Percentiles rank a stretch among this genome's conserved stretches.
Evolutionary conservation across 1,140 invertebrate genomes (phyloP).

Genomic region (Solen grandis): DNA sequence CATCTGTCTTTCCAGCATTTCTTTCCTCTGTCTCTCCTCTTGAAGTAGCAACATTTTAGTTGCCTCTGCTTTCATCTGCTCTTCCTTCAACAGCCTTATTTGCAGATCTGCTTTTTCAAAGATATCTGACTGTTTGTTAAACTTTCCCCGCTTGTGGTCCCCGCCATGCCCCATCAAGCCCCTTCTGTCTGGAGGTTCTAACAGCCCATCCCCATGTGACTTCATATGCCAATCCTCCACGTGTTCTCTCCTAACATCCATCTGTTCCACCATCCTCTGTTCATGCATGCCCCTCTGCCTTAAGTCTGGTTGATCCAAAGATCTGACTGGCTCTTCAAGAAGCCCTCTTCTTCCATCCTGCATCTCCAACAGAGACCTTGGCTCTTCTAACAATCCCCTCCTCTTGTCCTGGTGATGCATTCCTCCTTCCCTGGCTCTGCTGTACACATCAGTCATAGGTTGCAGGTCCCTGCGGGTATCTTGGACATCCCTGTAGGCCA

Average conservation of each 20-base stretch:
- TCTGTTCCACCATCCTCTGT: background rate
- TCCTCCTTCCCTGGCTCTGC: background rate
- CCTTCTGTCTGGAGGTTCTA: background rate
- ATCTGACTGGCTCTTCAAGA: background rate
- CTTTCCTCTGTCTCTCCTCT: constrained; percentile 10
- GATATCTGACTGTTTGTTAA: constrained; percentile 19
- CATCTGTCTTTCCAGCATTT: constrained; percentile 7
- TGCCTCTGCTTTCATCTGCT: constrained; percentile 27
- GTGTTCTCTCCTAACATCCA: background rate
- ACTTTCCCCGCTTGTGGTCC: background rate
- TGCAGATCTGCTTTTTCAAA: constrained; percentile 42
- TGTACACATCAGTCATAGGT: background rate
- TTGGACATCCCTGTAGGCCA: background rate
- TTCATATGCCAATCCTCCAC: background rate
- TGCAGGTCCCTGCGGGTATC: background rate
- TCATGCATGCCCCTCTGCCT: background rate
- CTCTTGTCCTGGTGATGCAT: background rate
- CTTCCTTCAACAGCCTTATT: constrained; percentile 38
- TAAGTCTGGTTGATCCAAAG: background rate
- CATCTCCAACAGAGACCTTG: background rate
- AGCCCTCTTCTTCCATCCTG: background rate
- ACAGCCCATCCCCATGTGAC: background rate
- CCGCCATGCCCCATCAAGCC: background rate
- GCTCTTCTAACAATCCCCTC: background rate
- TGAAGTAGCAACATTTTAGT: constrained; percentile 9